A percentile compares a stretch with the other conserved stretches of the same genome.
phyloP scores from a whole-genome alignment of 1,140 invertebrate genomes.

The Homarus americanus region DNA sequence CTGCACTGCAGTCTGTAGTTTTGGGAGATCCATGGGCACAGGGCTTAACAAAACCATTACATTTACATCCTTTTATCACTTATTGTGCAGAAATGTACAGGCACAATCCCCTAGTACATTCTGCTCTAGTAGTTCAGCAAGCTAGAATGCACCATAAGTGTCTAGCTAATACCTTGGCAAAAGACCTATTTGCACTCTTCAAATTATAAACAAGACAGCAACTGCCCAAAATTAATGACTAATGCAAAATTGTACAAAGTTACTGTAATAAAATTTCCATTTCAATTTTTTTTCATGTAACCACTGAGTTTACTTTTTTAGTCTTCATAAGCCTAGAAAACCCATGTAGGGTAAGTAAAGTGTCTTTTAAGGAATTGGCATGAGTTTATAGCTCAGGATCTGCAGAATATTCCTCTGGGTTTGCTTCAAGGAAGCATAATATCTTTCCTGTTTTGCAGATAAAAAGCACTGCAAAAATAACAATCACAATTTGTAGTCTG shows the following conservation, averaged over 20 bases:
- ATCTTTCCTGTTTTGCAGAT: slow-evolving; percentile 75
- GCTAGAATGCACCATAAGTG: slow-evolving; percentile 68
- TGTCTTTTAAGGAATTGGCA: slow-evolving; percentile 68
- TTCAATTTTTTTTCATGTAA: slow-evolving; percentile 30
- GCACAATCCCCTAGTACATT: slow-evolving; percentile 62
- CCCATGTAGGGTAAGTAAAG: slow-evolving; percentile 40
- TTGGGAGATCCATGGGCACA: slow-evolving; percentile 39
- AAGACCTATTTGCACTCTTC: slow-evolving; percentile 71
- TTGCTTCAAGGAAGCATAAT: slow-evolving; percentile 74
- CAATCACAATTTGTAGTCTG: slow-evolving; percentile 74
- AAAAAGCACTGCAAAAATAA: slow-evolving; percentile 73
- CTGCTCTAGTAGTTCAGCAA: slow-evolving; percentile 70
- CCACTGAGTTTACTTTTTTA: slow-evolving; percentile 42
- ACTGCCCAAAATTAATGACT: slow-evolving; percentile 70
- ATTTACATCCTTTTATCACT: slow-evolving; percentile 56
- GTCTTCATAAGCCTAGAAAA: slow-evolving; percentile 53
- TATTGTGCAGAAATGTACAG: slow-evolving; percentile 66
- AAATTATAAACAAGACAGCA: slow-evolving; percentile 67
- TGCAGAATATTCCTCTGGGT: slow-evolving; percentile 51
- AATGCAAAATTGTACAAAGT: slow-evolving; percentile 72
- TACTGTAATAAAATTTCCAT: slow-evolving; percentile 66
- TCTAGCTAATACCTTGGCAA: slow-evolving; percentile 69
- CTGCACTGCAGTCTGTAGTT: slow-evolving; percentile 55
- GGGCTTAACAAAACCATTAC: slow-evolving; percentile 62
- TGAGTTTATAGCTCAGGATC: slow-evolving; percentile 65